phyloP scores from a whole-genome alignment of 2,113 vertebrate species.

The Leucopternis melanops region DNA sequence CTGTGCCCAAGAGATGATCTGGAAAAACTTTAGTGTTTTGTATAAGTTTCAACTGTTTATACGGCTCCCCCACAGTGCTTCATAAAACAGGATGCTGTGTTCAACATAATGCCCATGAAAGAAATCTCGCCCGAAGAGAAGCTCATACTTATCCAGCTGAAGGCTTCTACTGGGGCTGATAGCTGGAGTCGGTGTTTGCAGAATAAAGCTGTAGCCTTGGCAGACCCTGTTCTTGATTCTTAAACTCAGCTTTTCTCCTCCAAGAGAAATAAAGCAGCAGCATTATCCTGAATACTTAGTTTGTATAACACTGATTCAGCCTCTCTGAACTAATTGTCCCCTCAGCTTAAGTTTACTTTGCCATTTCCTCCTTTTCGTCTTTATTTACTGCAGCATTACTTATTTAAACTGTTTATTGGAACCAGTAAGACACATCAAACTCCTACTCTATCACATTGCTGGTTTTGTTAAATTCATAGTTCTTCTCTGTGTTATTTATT shows the following conservation, averaged over 20 bases:
- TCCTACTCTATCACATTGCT: background rate
- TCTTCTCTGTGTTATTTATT: background rate
- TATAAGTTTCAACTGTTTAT: background rate
- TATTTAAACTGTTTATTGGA: background rate
- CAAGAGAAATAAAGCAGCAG: background rate
- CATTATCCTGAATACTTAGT: background rate
- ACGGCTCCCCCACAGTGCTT: background rate
- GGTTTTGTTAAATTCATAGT: background rate
- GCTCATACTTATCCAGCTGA: background rate
- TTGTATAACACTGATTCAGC: background rate
- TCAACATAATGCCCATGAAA: background rate
- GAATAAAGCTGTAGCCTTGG: background rate
- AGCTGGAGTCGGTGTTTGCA: background rate
- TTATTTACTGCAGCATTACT: background rate
- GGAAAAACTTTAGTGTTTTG: background rate
- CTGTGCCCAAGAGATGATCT: background rate
- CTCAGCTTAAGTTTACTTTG: background rate
- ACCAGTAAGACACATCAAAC: background rate
- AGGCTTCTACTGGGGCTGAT: background rate
- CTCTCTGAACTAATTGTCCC: background rate
- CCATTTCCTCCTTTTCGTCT: background rate
- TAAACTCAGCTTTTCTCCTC: background rate
- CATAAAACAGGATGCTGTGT: background rate
- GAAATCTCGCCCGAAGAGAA: background rate
- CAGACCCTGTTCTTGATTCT: background rate